Base-by-base conservation (phyloP, 2,113 vertebrate genomes). In the Prunella himalayana region DNA sequence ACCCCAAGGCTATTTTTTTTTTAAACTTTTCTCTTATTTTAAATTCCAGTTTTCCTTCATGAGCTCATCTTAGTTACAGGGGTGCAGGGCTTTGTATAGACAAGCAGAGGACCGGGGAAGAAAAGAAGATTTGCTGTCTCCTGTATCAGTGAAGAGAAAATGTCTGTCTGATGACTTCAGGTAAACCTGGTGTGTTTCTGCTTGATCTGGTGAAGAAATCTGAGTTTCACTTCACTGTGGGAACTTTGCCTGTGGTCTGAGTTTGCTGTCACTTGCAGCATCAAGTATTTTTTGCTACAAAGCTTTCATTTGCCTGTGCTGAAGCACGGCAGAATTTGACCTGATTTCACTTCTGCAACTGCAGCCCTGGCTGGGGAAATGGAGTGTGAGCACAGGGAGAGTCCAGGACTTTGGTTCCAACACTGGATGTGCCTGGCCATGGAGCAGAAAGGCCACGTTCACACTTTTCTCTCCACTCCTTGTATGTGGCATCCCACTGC, bases 151-250 rank as follows among this genome's bases (percentile, higher is more conserved):
- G 42, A 65, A 77, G 35, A 56, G 57, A 65, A 91, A 72, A 69
- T 0, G 0, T 57, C 66, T 68, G 22, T 45, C 57, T 85, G 79
- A 39, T 6, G 42, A 53, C 24, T 90, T 70, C 63, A 60, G 30
- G 49, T 31, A 65, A 64, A 59, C n/a, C 59, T 88, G 63, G 6
- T 13, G 14, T 51, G 47, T n/a, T 88, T 93, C 41, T 66, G n/a
- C 31, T 56, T 13, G 4, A 68, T 37, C 42, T 90, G 33, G 15
- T 31, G 60, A 81, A 73, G 88, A 77, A 65, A 44, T 15, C 30
- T 4, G 11, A 82, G 94, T 96, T 96, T 95, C 90, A 92, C 75
- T 95, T 96, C 82, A 12, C 64, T 78, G 42, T 73, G 76, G 75
- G 68, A 56, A 27, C 68, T 79, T 66, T 37, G 39, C 47, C 64